phyloP scores from a whole-genome alignment of 2,113 vertebrate genomes.

The Epinephelus fuscoguttatus region DNA sequence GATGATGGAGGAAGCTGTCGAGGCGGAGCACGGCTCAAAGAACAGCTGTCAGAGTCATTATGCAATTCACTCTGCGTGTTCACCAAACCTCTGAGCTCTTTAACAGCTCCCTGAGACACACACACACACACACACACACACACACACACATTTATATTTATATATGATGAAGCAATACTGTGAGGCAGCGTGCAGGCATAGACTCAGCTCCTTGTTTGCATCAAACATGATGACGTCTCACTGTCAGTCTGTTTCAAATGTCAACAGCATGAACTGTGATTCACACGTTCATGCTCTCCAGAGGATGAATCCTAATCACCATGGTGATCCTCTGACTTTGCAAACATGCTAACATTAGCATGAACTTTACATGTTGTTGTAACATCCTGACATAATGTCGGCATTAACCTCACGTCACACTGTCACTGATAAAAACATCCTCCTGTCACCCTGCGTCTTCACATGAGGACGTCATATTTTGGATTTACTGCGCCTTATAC shows the following conservation, averaged over 20 bases:
- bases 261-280: not conserved
- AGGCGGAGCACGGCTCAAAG: constrained; percentile 2
- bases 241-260: not conserved
- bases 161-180: too few species aligned
- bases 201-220: not conserved
- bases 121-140: too few species aligned
- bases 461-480: too few species aligned
- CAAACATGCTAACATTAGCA: too few species aligned
- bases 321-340: not conserved
- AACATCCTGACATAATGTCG: too few species aligned
- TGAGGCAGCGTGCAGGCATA: not conserved
- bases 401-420: too few species aligned
- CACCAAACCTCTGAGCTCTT: constrained; percentile 3
- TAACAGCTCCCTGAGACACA: not conserved
- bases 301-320: not conserved
- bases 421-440: too few species aligned
- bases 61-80: not conserved
- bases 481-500: too few species aligned
- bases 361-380: too few species aligned
- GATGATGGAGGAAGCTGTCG: not conserved
- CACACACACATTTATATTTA: too few species aligned
- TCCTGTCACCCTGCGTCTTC: too few species aligned
- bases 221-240: not conserved
- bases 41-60: constrained; percentile 33
- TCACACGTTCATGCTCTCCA: too few species aligned